Evolutionary conservation across 2,797 vertebrate species (phyloP).

Genomic region (Sus cebifrons): DNA sequence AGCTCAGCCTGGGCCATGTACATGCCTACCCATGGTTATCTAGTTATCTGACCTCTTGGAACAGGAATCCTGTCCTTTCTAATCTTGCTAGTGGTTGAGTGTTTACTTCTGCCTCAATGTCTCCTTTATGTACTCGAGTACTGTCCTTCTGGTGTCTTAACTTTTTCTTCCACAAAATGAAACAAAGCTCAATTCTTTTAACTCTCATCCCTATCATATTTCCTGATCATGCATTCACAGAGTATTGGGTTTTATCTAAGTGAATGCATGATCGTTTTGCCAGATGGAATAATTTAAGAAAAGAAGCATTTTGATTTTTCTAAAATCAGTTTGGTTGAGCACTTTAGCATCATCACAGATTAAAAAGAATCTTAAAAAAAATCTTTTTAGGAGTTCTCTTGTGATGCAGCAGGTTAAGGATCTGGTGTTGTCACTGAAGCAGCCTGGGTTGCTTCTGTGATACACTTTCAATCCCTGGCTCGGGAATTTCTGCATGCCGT

Average conservation of each 20-base stretch:
- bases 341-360: slow-evolving; percentile 23
- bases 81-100: slow-evolving; percentile 45
- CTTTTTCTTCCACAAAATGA: slow-evolving; percentile 40
- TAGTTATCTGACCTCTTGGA: slow-evolving; percentile 71
- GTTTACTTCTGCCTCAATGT: slow-evolving; percentile 60
- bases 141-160: slow-evolving; percentile 16
- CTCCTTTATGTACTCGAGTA: slow-evolving; percentile 72
- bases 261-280: not conserved
- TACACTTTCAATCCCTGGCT: too few species aligned
- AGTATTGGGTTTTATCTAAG: not conserved
- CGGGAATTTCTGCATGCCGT: too few species aligned
- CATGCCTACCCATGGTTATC: not conserved
- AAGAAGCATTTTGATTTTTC: slow-evolving; percentile 61
- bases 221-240: not conserved
- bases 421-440: too few species aligned
- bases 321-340: slow-evolving; percentile 12
- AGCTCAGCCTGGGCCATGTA: not conserved
- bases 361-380: not conserved
- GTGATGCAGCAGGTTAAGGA: too few species aligned
- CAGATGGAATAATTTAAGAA: slow-evolving; percentile 29
- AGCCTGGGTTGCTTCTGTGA: too few species aligned
- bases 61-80: slow-evolving; percentile 46
- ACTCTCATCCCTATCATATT: not conserved
- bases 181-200: slow-evolving; percentile 73
- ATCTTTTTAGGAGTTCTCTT: too few species aligned